Base-by-base conservation (phyloP, 1,140 invertebrate species). In the Euura saliciscinereae region DNA sequence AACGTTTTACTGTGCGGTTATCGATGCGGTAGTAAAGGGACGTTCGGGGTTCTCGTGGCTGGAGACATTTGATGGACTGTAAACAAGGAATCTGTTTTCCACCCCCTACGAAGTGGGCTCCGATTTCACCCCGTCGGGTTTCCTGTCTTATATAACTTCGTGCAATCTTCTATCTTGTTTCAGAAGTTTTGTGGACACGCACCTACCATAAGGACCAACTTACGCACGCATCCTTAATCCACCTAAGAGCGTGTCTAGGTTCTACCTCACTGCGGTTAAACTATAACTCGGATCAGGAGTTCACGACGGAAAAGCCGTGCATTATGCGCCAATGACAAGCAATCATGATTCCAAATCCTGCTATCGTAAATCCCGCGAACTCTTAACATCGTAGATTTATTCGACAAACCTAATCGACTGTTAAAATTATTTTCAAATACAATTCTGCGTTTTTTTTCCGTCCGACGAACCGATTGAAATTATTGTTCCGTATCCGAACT, bases 301-400 rank as follows among this genome's bases (percentile, higher is more conserved):
- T 87, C 87, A 87, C 81, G 86, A 86, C 81, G 79, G 85, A 87
- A 28, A 87, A 85, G 85, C 83, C 86, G 84, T 84, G 82, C 83
- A 85, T 83, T 83, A 83, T 81, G 83, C 79, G 80, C 78, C 83
- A 84, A 85, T 87, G 85, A 83, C 79, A 78, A 82, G 81, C 84
- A 84, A 87, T 87, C 85, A 85, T 86, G 82, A 80, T 78, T 76
- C 80, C 78, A 1, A 28, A 81, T 77, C 80, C 51, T 80, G 80
- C 77, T 84, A 28, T 85, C 85, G 81, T 87, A 87, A 87, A 87
- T 87, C 77, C 80, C 71, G 75, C 44, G 75, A 84, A 82, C 86
- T 87, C 85, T 83, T 85, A 87, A 86, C 82, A 82, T 85, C 84
- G 0, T 28, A 28, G 28, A 28, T 28, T 0, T 28, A 28, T 28